Base-by-base conservation (phyloP, 2,797 vertebrate species). In the Dallia pectoralis region DNA sequence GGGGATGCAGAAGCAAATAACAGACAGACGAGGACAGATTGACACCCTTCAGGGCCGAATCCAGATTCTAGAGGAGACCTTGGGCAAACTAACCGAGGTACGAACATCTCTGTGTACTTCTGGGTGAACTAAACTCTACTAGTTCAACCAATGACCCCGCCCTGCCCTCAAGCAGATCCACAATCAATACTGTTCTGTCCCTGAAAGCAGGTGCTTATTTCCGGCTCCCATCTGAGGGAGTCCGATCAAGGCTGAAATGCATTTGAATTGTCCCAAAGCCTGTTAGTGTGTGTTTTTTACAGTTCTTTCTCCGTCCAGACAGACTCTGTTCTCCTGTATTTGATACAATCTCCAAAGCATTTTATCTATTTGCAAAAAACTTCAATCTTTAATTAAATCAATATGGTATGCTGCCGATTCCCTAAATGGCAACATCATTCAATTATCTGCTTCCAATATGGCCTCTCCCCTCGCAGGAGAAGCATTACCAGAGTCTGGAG, bases 1-100 rank as follows among this genome's bases (percentile, higher is more conserved):
- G 82, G 89, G 92, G 77, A 95, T 96, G 94, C 95, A 97, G 89
- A 91, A 92, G 86, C 92, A 93, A 83, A 90, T 97, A 84, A 95
- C 95, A 30, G 92, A 91, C 75, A 93, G 92, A 80, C 93, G 95
- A 83, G 90, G 93, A 77, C 92, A 95, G 76, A 92, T 93, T 3
- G 95, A 97, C 81, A 87, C 82, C 1, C 88, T 97, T 74, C 92
- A 94, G 84, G 90, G 89, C 88, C 94, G 90, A 87, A 93, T 96
- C 76, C 93, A 95, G 53, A 91, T 94, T 74, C 86, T 97, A 77
- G 92, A 97, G 89, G 94, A 95, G 56, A 88, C 82, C 0, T 76
- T 92, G 69, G 90, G 93, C 56, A 93, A 89, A 25, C 71, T 93
- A 77, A 78, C 85, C 49, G 92, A 94, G 93, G 95, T 96, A 79